Evolutionary conservation across 2,888 invertebrate species (phyloP), one percentile per base, ranked within the genome.

Genomic region (Empis stercorea): DNA sequence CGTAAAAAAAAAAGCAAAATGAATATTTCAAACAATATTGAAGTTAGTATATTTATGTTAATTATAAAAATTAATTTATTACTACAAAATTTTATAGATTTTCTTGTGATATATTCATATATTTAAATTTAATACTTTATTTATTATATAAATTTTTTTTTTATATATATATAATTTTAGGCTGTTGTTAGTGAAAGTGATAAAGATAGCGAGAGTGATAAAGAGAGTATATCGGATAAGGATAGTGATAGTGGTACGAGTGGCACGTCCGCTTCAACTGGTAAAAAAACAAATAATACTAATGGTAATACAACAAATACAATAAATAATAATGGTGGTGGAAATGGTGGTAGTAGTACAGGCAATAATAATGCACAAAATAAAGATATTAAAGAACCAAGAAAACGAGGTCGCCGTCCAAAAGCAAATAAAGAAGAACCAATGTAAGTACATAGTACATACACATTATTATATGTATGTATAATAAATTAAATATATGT

Each of bases 141-240:
- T 32, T 5, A 32, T 32, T 13, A 32, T 5, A n/a, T 34, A 7
- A 34, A 34, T 34, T 34, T n/a, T 34, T 34, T 13, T 40, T 23
- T 48, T 48, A 45, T 32, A 40, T 37, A 52, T 16, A 49, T 57
- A 23, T 11, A 10, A 30, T 30, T 43, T 34, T 16, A 50, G 49
- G 55, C 56, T 48, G 56, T 58, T 15, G 65, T 65, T 42, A 79
- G 79, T 54, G 80, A 79, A 57, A 81, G 80, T 60, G 79, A 79
- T 30, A 81, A 80, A 62, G 79, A 78, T 54, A 80, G 80, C 59
- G 82, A 81, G 49, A 80, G 79, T 63, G 80, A 80, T 56, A 81
- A 74, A 55, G 76, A 75, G 56, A 74, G 78, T 57, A 78, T 78
- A 52, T 73, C 73, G 55, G 81, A 81, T 54, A 81, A 80, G 57